A percentile compares a stretch with the other conserved stretches of the same genome.
phyloP scores from a whole-genome alignment of 1,140 invertebrate genomes.

The Coptotermes formosanus region DNA sequence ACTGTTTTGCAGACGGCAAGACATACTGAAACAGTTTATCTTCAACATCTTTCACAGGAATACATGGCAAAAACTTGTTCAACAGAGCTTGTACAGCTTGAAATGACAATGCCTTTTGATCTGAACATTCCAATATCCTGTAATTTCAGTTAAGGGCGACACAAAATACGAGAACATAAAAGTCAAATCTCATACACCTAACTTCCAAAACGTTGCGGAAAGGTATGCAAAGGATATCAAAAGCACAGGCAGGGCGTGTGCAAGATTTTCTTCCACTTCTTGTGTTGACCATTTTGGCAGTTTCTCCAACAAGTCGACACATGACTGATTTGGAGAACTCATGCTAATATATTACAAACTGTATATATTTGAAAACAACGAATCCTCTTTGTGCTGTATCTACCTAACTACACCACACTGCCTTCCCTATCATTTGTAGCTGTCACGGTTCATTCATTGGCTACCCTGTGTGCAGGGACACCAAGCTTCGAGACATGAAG shows the following conservation, averaged over 20 bases:
- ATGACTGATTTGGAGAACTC: background rate
- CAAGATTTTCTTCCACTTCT: constrained; percentile 18
- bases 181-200: background rate
- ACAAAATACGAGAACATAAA: background rate
- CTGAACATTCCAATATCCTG: constrained; percentile 14
- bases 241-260: background rate
- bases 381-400: too few relatives aligned
- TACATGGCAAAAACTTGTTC: constrained; percentile 20
- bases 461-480: too few relatives aligned
- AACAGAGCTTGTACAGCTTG: constrained; percentile 14
- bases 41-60: constrained; percentile 19
- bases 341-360: too few relatives aligned
- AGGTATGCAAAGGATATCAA: constrained; percentile 3
- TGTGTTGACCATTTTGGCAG: background rate
- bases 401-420: too few relatives aligned
- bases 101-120: background rate
- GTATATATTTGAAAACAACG: too few relatives aligned
- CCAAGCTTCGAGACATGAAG: too few relatives aligned
- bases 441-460: too few relatives aligned
- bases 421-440: too few relatives aligned
- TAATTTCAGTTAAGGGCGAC: background rate
- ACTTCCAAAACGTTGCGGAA: too few relatives aligned
- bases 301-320: background rate
- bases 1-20: background rate
- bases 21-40: constrained; percentile 17